Conservation (phyloP, 2,797 vertebrate genomes). For the Brachyalestes nurse region DNA sequence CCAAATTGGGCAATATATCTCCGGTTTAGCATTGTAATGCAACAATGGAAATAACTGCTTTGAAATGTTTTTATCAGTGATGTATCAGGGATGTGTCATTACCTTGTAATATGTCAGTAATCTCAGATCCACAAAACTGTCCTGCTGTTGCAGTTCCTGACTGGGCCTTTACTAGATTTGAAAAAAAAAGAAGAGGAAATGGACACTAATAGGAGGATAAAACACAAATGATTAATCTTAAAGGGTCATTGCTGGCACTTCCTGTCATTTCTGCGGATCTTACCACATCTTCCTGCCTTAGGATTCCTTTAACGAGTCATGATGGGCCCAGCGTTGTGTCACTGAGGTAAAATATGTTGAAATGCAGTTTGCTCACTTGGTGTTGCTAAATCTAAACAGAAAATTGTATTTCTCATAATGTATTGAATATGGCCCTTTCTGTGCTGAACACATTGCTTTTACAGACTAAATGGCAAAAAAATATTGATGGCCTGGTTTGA, state of each 20-base stretch:
- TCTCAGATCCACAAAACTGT: background rate
- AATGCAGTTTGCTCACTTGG: background rate
- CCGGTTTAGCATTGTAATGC: too few species aligned
- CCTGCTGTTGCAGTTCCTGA: background rate
- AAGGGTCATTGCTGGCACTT: background rate
- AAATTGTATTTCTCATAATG: background rate
- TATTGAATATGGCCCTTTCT: background rate
- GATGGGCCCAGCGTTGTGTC: background rate
- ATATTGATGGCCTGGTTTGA: background rate
- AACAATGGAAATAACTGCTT: too few species aligned
- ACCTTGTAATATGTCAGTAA: background rate
- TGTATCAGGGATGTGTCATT: too few species aligned
- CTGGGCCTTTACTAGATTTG: background rate
- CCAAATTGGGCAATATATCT: too few species aligned
- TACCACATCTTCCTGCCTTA: background rate
- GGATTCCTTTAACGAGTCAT: background rate
- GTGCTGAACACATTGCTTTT: background rate
- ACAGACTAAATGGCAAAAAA: background rate
- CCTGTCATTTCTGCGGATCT: background rate
- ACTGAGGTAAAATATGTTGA: slow-evolving; percentile 2
- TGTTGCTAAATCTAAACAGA: background rate
- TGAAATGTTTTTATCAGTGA: too few species aligned
- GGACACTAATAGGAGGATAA: background rate
- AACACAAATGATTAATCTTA: background rate
- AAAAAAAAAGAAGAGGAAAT: background rate